Conservation (phyloP, 2,797 vertebrate species). For the Ispidina picta region DNA sequence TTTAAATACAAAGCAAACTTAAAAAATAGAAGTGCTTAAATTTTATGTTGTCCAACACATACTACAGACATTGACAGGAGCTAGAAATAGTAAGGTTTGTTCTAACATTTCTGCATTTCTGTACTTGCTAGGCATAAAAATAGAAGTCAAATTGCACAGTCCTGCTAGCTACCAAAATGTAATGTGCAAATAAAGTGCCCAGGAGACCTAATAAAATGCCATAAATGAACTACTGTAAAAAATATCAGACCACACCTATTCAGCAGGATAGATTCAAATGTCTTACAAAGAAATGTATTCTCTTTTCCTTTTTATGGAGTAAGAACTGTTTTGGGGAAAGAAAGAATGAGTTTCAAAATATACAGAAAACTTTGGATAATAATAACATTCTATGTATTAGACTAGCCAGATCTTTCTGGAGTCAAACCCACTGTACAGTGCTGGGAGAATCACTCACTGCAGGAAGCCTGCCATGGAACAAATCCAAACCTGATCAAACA, state of each 20-base stretch:
- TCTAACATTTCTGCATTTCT: slow-evolving; percentile 58
- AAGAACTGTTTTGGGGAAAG: slow-evolving; percentile 20
- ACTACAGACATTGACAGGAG: slow-evolving; percentile 31
- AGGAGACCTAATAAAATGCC: slow-evolving; percentile 71
- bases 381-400: not conserved
- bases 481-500: not conserved
- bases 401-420: not conserved
- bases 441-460: not conserved
- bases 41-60: not conserved
- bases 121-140: slow-evolving; percentile 49
- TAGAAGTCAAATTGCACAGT: slow-evolving; percentile 63
- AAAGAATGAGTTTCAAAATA: slow-evolving; percentile 31
- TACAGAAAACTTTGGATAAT: slow-evolving; percentile 30
- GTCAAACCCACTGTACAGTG: not conserved
- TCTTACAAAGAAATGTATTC: slow-evolving; percentile 66
- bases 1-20: slow-evolving; percentile 8
- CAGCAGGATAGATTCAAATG: slow-evolving; percentile 52
- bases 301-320: slow-evolving; percentile 42
- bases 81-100: slow-evolving; percentile 59
- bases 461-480: not conserved
- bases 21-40: slow-evolving; percentile 1
- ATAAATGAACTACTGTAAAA: slow-evolving; percentile 70
- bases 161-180: slow-evolving; percentile 57
- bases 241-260: slow-evolving; percentile 72
- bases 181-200: slow-evolving; percentile 67